Evolutionary conservation across 2,113 vertebrate genomes (phyloP), one percentile per base, ranked within the genome.

Genomic region (Poicephalus meyeri): DNA sequence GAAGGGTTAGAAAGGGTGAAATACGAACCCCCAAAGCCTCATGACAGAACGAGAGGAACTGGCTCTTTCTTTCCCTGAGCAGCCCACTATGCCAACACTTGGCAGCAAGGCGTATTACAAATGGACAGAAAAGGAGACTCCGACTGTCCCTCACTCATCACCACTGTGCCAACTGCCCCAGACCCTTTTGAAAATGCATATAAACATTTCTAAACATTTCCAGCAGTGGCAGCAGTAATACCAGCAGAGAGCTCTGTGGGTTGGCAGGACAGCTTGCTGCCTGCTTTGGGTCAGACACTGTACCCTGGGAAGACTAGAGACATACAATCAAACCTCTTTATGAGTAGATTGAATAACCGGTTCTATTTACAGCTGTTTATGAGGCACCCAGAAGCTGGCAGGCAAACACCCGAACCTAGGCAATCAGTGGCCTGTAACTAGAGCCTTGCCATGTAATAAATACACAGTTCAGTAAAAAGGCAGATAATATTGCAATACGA

Each of bases 371-470:
- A 96, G 85, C 76, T 90, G 81, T 92, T 97, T 50, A 83, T 35
- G n/a, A 64, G 79, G 49, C 74, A 92, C 94, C 90, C 92, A 83
- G 91, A 95, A 93, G 72, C 73, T 23, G 33, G 29, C 91, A 95
- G 69, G 76, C 71, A 94, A 97, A 97, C 71, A 95, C 58, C 78
- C 73, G 94, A 95, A 96, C 33, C 71, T 50, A 90, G 66, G 71
- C 86, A 93, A 80, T 93, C 46, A 69, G 70, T 94, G 70, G 85
- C 79, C 86, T 80, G 89, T 84, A 97, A 93, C 76, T 31, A 60
- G 91, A 97, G 91, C 94, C 61, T 58, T 77, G 41, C 29, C 65
- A 63, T 79, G 10, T 95, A 95, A 91, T 88, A 94, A 98, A 95
- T 93, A 95, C 4, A 1, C 76, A 71, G 63, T 42, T 92, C 89